These are phyloP conservation scores for Oreochromis aureus DNA, from an alignment of 2,113 vertebrate species.

Conservation along the genomic window DNA sequence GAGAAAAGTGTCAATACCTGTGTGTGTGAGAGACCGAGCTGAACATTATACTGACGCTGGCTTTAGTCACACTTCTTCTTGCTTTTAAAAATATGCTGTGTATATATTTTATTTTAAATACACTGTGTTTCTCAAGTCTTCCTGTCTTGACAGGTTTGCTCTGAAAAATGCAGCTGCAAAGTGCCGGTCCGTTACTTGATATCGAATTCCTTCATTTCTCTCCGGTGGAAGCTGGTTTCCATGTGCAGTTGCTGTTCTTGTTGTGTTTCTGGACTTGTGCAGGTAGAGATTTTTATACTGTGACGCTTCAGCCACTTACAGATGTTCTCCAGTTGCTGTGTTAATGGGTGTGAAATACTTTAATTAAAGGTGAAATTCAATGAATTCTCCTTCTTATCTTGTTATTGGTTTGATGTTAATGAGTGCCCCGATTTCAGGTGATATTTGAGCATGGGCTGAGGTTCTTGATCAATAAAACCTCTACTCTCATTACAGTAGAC, in stretches of 20 bases:
- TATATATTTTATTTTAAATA: background rate
- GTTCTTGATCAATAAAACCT: background rate
- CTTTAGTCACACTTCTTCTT: accelerated
- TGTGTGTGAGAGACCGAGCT: background rate
- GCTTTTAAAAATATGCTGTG: background rate
- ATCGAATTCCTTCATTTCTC: background rate
- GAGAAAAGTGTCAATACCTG: background rate
- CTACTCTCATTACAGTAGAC: background rate
- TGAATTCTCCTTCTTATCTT: background rate
- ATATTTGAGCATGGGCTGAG: background rate
- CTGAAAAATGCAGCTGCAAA: conserved; percentile 30
- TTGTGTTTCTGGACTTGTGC: background rate
- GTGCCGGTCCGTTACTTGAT: conserved; percentile 67
- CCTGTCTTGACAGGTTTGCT: conserved; percentile 49
- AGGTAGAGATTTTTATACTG: conserved; percentile 8
- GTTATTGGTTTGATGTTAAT: background rate
- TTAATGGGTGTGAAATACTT: conserved; percentile 32
- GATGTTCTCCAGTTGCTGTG: conserved; percentile 17
- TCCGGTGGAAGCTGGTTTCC: conserved; percentile 16
- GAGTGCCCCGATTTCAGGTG: background rate
- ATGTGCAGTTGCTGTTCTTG: conserved; percentile 9
- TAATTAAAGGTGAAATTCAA: conserved; percentile 41
- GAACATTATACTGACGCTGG: background rate
- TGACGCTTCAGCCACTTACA: conserved; percentile 1
- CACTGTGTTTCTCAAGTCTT: conserved; percentile 39